Evolutionary conservation across 1,140 invertebrate genomes (phyloP).

Genomic region (Eurosta solidaginis): DNA sequence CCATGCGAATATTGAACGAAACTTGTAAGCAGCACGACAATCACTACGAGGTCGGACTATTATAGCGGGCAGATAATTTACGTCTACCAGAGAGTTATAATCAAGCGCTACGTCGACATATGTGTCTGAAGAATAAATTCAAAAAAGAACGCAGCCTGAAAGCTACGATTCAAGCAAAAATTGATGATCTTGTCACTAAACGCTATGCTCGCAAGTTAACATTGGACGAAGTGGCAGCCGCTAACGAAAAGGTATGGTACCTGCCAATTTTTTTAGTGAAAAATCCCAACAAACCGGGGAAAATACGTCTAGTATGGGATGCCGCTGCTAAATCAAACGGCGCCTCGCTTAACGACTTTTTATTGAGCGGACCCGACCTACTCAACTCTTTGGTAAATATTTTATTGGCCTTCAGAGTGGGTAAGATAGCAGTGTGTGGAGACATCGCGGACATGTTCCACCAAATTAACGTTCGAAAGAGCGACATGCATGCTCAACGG

Average conservation of each 20-base stretch:
- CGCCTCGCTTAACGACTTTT: neutral
- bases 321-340: neutral
- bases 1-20: neutral
- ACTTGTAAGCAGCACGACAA: neutral
- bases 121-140: neutral
- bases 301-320: constrained; percentile 5
- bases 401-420: neutral
- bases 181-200: constrained; percentile 1
- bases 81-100: neutral
- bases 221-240: neutral
- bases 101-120: neutral
- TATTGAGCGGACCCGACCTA: neutral
- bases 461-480: neutral
- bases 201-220: neutral
- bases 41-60: neutral
- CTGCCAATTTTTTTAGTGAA: neutral
- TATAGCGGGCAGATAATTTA: neutral
- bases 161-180: neutral
- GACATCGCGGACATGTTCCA: constrained; percentile 19
- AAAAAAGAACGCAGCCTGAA: neutral
- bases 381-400: neutral
- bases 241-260: neutral
- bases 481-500: constrained; percentile 9
- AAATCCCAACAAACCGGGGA: neutral
- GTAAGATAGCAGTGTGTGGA: neutral